These are phyloP conservation scores for Adelphocoris suturalis DNA, from an alignment of 2,888 invertebrate genomes.

Conservation along the genomic window DNA sequence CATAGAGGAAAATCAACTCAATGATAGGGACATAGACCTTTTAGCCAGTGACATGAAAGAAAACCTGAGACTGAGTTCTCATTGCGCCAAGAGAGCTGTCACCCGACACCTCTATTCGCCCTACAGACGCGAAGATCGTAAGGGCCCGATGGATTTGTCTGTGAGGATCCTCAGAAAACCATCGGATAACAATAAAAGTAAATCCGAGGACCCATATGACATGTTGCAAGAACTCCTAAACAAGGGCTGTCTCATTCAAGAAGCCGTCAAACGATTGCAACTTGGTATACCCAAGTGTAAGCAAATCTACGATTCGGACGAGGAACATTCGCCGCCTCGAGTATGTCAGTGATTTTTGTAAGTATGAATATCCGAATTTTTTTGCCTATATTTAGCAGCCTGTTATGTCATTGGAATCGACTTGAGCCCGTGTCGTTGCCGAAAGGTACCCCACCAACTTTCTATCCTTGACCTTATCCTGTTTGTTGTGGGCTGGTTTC, in stretches of 20 bases:
- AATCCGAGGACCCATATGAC: slow-evolving; percentile 57
- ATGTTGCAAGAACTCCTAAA: slow-evolving; percentile 65
- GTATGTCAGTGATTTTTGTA: slow-evolving; percentile 37
- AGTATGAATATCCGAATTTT: not conserved
- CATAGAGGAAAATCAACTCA: slow-evolving; percentile 24
- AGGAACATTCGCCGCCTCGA: slow-evolving; percentile 41
- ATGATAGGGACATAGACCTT: slow-evolving; percentile 57
- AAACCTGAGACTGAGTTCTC: slow-evolving; percentile 44
- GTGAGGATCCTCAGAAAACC: slow-evolving; percentile 9
- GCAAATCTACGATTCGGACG: slow-evolving; percentile 45
- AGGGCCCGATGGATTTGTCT: not conserved
- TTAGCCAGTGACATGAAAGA: slow-evolving; percentile 64
- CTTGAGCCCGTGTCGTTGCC: not conserved
- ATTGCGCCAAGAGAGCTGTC: slow-evolving; percentile 34
- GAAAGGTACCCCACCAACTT: not conserved
- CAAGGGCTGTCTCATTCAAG: slow-evolving; percentile 67
- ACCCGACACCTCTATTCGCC: slow-evolving; percentile 46
- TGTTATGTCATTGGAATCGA: not conserved
- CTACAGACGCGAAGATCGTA: slow-evolving; percentile 43
- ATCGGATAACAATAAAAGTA: not conserved
- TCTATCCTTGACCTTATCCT: slow-evolving; percentile 18
- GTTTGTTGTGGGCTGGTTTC: not conserved
- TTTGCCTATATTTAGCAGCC: not conserved
- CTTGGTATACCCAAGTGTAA: slow-evolving; percentile 42
- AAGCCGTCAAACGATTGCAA: slow-evolving; percentile 62